A percentile compares a stretch with the other conserved stretches of the same genome.
phyloP scores from a whole-genome alignment of 2,888 invertebrate species.

The Galeruca laticollis region DNA sequence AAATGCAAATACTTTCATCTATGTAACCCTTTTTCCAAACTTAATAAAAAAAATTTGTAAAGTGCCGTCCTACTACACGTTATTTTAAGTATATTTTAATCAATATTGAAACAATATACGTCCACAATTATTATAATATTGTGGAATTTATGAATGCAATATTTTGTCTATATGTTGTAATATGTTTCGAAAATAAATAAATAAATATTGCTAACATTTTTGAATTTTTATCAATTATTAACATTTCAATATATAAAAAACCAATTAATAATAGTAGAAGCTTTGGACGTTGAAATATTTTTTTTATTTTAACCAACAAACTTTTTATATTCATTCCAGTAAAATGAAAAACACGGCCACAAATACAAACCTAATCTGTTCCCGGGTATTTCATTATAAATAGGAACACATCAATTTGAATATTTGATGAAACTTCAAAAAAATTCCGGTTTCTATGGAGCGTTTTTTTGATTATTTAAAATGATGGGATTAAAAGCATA shows the following conservation, averaged over 20 bases:
- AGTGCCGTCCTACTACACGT: too few species aligned
- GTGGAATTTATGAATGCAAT: too few species aligned
- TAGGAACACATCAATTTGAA: constrained; percentile 39
- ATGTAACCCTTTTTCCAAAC: too few species aligned
- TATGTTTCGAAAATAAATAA: too few species aligned
- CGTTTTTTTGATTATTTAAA: constrained; percentile 37
- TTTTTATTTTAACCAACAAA: neutral
- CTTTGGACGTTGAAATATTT: neutral
- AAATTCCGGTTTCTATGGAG: constrained; percentile 23
- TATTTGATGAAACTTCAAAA: constrained; percentile 43
- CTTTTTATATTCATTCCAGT: constrained; percentile 1
- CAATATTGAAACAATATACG: too few species aligned
- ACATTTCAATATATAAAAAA: neutral
- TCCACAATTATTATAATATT: too few species aligned
- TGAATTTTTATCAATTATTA: too few species aligned
- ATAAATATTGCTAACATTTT: too few species aligned
- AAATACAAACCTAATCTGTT: constrained; percentile 42
- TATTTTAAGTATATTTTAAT: too few species aligned
- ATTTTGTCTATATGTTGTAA: too few species aligned
- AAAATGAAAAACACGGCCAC: constrained; percentile 34
- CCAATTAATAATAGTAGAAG: neutral
- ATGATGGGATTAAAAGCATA: constrained; percentile 36
- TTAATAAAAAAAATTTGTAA: too few species aligned
- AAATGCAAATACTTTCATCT: too few species aligned
- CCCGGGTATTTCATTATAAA: constrained; percentile 40